phyloP scores from a whole-genome alignment of 2,888 invertebrate species.

The Heliconius ismenius region DNA sequence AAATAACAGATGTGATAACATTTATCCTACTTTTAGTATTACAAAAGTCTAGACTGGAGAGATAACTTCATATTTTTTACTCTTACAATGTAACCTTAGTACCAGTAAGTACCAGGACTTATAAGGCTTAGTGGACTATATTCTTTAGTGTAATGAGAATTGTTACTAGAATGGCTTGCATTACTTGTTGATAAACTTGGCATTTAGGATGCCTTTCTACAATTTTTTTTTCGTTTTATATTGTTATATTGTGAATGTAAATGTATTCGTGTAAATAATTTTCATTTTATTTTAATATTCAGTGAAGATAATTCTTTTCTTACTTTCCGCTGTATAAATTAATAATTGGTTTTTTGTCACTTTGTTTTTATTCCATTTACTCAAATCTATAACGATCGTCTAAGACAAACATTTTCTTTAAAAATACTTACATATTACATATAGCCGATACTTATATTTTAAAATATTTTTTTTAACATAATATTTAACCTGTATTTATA shows the following conservation, averaged over 20 bases:
- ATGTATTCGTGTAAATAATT: conserved; percentile 3
- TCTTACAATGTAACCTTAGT: conserved; percentile 35
- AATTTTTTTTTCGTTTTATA: conserved; percentile 2
- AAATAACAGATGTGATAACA: background rate
- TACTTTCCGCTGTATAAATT: too few relatives aligned
- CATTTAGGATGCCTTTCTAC: conserved; percentile 38
- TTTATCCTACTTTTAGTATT: conserved; percentile 18
- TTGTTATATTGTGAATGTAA: conserved; percentile 31
- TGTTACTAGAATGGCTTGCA: conserved; percentile 12
- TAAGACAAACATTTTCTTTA: too few relatives aligned
- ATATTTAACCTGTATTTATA: too few relatives aligned
- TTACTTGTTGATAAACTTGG: conserved; percentile 23
- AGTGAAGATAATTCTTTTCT: background rate
- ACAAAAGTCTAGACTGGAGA: conserved; percentile 36
- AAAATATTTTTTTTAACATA: too few relatives aligned
- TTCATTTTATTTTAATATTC: background rate
- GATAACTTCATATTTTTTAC: conserved; percentile 30
- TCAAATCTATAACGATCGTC: too few relatives aligned
- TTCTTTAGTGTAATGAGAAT: background rate
- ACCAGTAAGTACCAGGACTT: conserved; percentile 36
- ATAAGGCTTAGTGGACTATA: background rate
- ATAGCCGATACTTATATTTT: too few relatives aligned
- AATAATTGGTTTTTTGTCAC: too few relatives aligned
- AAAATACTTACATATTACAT: too few relatives aligned
- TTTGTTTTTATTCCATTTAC: too few relatives aligned